phyloP scores from a whole-genome alignment of 2,888 invertebrate species.

The Anticlea derivata region DNA sequence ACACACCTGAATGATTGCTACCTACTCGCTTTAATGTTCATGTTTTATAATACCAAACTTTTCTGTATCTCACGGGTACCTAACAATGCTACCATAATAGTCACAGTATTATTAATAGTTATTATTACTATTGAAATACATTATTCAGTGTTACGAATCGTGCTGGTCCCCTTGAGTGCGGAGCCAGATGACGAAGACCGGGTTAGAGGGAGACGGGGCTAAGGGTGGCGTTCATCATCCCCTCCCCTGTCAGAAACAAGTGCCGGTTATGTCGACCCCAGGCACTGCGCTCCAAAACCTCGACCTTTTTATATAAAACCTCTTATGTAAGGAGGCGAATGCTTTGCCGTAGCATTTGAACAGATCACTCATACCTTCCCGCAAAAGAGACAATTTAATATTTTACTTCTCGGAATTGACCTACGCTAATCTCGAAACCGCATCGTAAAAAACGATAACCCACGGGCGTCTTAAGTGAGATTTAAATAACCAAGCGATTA shows the following conservation, averaged over 20 bases:
- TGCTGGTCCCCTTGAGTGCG: conserved; percentile 71
- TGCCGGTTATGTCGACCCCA: conserved; percentile 76
- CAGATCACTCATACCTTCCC: conserved; percentile 57
- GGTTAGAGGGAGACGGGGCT: conserved; percentile 55
- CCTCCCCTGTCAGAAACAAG: conserved; percentile 79
- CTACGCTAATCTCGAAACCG: conserved; percentile 72
- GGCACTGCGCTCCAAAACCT: conserved; percentile 70
- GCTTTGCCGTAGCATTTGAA: conserved; percentile 42
- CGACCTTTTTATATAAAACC: conserved; percentile 55
- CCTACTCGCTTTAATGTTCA: conserved; percentile 58
- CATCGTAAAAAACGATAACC: conserved; percentile 72
- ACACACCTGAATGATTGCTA: conserved; percentile 66
- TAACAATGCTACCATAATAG: conserved; percentile 16
- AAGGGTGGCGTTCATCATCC: conserved; percentile 76
- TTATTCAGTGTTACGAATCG: conserved; percentile 80
- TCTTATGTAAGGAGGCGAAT: conserved; percentile 30
- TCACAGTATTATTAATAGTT: conserved; percentile 64
- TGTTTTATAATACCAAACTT: conserved; percentile 60
- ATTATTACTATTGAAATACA: conserved; percentile 62
- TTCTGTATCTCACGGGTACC: conserved; percentile 36
- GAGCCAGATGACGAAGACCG: conserved; percentile 70
- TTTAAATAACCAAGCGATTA: conserved; percentile 78
- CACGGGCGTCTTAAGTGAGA: conserved; percentile 61
- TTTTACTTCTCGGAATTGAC: conserved; percentile 72
- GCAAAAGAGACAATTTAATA: conserved; percentile 52